These are phyloP conservation scores for Zalophus californianus DNA, from an alignment of 2,797 vertebrate genomes.

Conservation along the genomic window DNA sequence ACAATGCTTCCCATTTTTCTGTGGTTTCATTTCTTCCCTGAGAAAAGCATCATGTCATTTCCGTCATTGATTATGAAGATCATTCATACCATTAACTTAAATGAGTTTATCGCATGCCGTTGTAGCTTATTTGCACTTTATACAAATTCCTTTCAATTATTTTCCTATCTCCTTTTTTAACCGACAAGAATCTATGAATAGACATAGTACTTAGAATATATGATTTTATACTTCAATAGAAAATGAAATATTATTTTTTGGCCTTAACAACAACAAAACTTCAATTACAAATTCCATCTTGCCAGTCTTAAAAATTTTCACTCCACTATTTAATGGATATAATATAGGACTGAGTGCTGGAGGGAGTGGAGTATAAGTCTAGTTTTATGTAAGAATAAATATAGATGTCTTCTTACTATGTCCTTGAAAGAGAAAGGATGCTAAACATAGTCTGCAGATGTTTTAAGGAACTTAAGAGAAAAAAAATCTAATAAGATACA, in stretches of 20 bases:
- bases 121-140: background rate
- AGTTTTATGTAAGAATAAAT: background rate
- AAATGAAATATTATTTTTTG: background rate
- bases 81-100: conserved; percentile 53
- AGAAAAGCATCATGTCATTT: conserved; percentile 64
- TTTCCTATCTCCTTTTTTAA: conserved; percentile 56
- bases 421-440: background rate
- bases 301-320: conserved; percentile 27
- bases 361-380: background rate
- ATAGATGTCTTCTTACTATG: background rate
- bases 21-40: conserved; percentile 64
- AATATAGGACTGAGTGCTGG: background rate
- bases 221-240: background rate
- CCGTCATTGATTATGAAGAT: conserved; percentile 49
- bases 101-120: conserved; percentile 20
- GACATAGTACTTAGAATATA: background rate
- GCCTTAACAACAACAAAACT: background rate
- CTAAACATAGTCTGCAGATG: background rate
- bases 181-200: background rate
- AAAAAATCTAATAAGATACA: background rate
- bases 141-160: conserved; percentile 39
- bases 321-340: background rate
- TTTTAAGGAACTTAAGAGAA: background rate
- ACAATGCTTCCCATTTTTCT: conserved; percentile 77
- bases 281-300: conserved; percentile 18